Percentiles rank a stretch among this genome's conserved stretches.
Evolutionary conservation across 2,888 invertebrate genomes (phyloP).

Genomic region (Leptinotarsa rubiginosa): DNA sequence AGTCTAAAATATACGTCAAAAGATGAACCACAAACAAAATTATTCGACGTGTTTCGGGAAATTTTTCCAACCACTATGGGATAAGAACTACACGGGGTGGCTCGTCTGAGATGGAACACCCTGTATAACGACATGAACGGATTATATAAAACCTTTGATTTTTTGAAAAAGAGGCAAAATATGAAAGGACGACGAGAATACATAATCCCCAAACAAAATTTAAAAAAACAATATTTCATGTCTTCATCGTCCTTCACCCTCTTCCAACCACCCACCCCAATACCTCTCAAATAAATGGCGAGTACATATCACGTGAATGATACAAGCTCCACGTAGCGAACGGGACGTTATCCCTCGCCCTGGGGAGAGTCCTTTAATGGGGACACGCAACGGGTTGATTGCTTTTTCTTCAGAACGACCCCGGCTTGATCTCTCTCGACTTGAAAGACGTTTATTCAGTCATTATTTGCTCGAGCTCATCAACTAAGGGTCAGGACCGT

Average conservation of each 20-base stretch:
- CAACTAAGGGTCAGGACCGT: constrained; percentile 50
- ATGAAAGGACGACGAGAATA: no score
- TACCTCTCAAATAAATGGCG: constrained; percentile 32
- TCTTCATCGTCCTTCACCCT: not conserved
- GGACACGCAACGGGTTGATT: constrained; percentile 67
- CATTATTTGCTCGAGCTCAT: constrained; percentile 64
- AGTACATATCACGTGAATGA: constrained; percentile 38
- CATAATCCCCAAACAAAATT: no score
- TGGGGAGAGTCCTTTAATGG: constrained; percentile 61
- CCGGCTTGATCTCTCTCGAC: constrained; percentile 25
- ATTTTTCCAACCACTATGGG: no score
- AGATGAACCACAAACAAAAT: no score
- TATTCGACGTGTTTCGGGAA: no score
- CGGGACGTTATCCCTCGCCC: constrained; percentile 51
- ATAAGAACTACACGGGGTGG: no score
- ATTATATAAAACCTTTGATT: no score
- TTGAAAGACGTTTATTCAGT: constrained; percentile 57
- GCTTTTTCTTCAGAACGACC: constrained; percentile 53
- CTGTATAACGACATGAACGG: no score
- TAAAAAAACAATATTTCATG: no score
- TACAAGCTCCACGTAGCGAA: constrained; percentile 51
- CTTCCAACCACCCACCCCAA: not conserved
- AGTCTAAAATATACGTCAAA: no score
- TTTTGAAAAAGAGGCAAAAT: no score
- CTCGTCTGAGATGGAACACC: no score